These are phyloP conservation scores for Gallinago nigripennis DNA, from an alignment of 2,797 vertebrate genomes.

Conservation along the genomic window DNA sequence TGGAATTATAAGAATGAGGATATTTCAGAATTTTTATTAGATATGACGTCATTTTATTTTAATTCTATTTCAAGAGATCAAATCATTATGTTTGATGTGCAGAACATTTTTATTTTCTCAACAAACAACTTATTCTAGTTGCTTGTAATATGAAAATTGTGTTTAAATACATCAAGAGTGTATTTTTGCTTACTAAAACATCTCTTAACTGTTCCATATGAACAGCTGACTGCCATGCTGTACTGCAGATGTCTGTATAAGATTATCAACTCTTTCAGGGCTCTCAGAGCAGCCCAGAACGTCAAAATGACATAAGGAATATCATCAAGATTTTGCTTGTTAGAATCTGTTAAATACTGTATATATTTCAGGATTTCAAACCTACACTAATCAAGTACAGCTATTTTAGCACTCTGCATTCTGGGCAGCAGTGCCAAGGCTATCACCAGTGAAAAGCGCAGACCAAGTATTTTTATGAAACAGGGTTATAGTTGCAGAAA, in stretches of 20 bases:
- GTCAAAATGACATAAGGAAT: background rate
- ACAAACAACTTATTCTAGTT: slow-evolving; percentile 10
- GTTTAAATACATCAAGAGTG: background rate
- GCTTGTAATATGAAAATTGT: background rate
- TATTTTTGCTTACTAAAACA: background rate
- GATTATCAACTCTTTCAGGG: background rate
- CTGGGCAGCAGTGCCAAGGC: background rate
- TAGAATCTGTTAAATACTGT: background rate
- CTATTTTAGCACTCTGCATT: background rate
- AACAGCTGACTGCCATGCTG: background rate
- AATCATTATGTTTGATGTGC: background rate
- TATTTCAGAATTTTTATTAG: slow-evolving; percentile 5
- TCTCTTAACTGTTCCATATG: background rate
- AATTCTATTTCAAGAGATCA: background rate
- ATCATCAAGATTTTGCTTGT: background rate
- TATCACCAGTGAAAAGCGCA: background rate
- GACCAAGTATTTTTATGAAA: background rate
- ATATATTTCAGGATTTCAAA: background rate
- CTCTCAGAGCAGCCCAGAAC: background rate
- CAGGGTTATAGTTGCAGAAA: background rate
- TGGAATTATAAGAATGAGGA: background rate
- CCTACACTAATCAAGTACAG: background rate
- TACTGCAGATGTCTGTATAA: background rate
- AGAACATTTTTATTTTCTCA: background rate
- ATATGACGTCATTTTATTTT: background rate